Evolutionary conservation across 2,797 vertebrate species (phyloP).

Genomic region (Labeo calbasu): DNA sequence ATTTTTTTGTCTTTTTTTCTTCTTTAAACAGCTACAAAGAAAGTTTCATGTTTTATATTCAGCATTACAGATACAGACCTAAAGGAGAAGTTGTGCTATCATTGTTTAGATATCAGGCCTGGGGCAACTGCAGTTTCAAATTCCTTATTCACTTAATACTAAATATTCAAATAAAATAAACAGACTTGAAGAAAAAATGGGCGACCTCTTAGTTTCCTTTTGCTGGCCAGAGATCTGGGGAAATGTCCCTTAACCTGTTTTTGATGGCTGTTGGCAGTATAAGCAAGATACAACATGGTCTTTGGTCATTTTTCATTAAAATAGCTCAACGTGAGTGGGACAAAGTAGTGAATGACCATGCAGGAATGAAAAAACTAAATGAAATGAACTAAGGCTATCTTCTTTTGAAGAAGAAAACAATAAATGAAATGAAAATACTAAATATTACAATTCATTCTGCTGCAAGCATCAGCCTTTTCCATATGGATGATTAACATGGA

Average conservation of each 20-base stretch:
- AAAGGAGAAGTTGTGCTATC: conserved; percentile 80
- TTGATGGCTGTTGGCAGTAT: conserved; percentile 81
- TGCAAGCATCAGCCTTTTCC: neutral
- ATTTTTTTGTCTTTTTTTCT: conserved; percentile 53
- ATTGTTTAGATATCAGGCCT: conserved; percentile 67
- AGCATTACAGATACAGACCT: conserved; percentile 73
- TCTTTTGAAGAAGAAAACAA: conserved; percentile 47
- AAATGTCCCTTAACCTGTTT: conserved; percentile 72
- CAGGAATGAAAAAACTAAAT: conserved; percentile 23
- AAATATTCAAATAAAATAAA: conserved; percentile 36
- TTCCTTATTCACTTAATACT: neutral
- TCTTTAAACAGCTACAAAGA: conserved; percentile 69
- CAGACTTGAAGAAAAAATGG: conserved; percentile 49
- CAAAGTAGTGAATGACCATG: neutral
- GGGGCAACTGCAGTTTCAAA: conserved; percentile 28
- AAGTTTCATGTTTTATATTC: conserved; percentile 64
- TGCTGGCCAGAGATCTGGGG: conserved; percentile 48
- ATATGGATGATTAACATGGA: neutral
- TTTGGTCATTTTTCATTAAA: conserved; percentile 76
- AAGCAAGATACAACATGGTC: conserved; percentile 74
- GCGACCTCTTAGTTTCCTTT: conserved; percentile 19
- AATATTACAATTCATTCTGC: neutral
- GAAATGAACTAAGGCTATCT: conserved; percentile 52
- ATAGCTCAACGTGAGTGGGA: conserved; percentile 55
- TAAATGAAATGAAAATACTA: neutral